Conservation (phyloP, 2,113 vertebrate species). For the Phoenicopterus ruber region DNA sequence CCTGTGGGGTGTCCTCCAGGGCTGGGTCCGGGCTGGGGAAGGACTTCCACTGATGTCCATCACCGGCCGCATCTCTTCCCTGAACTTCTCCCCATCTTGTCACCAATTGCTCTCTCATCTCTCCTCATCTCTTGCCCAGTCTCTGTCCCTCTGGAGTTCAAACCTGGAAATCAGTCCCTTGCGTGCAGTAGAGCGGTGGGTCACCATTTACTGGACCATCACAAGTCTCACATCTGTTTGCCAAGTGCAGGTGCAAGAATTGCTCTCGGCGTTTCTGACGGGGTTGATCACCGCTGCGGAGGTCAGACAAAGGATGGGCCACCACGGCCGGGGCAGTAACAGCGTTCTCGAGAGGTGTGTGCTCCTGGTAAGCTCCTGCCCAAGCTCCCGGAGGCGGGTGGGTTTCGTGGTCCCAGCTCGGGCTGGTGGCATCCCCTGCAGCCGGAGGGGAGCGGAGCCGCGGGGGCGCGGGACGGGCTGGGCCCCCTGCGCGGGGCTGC, state of each 20-base stretch:
- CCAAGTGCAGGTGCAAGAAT: not conserved
- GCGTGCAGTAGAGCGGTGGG: not conserved
- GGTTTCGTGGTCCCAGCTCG: not conserved
- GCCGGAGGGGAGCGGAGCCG: fast-evolving
- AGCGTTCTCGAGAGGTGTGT: fast-evolving
- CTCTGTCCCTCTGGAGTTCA: not conserved
- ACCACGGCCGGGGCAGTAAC: fast-evolving
- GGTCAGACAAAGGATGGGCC: not conserved
- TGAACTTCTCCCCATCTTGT: not conserved
- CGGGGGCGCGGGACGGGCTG: fast-evolving
- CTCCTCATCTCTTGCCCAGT: not conserved
- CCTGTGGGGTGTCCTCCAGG: not conserved
- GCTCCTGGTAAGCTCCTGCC: not conserved
- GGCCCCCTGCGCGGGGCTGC: not conserved
- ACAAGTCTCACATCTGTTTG: not conserved
- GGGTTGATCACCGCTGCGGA: fast-evolving
- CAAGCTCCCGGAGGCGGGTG: not conserved
- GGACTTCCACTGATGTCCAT: not conserved
- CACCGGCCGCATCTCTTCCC: not conserved
- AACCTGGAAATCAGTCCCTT: not conserved
- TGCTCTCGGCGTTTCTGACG: not conserved
- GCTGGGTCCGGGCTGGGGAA: not conserved
- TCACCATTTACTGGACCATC: not conserved
- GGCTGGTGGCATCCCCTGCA: not conserved
- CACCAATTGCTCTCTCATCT: not conserved